A percentile compares a stretch with the other conserved stretches of the same genome.
phyloP scores from a whole-genome alignment of 2,113 vertebrate species.

The Tichodroma muraria region DNA sequence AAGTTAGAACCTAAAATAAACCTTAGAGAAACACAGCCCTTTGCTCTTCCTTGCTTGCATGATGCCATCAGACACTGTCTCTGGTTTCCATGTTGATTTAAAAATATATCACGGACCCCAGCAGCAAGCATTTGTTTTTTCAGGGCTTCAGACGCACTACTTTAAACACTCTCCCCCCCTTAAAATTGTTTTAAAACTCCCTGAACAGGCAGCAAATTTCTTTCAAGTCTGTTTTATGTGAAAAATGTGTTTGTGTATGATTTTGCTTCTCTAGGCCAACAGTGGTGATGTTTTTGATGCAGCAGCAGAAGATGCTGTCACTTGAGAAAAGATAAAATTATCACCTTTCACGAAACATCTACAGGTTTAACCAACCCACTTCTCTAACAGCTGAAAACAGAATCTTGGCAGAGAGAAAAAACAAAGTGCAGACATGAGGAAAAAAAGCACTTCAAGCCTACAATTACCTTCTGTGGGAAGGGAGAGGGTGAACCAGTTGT shows the following conservation, averaged over 20 bases:
- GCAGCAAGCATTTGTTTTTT: not conserved
- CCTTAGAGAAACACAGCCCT: not conserved
- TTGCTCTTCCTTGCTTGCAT: not conserved
- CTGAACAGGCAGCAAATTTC: not conserved
- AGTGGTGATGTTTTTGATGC: slow-evolving; percentile 18
- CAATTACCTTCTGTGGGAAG: not conserved
- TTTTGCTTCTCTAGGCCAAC: slow-evolving; percentile 33
- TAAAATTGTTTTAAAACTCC: not conserved
- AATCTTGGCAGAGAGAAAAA: slow-evolving; percentile 14
- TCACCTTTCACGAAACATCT: slow-evolving; percentile 50
- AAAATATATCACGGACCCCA: not conserved
- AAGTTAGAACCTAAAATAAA: not conserved
- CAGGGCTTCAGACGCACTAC: not conserved
- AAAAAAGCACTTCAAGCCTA: slow-evolving; percentile 24
- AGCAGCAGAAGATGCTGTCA: slow-evolving; percentile 28
- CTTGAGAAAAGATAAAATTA: slow-evolving; percentile 44
- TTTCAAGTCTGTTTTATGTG: slow-evolving; percentile 4
- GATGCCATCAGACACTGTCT: not conserved
- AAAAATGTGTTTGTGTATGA: slow-evolving; percentile 20
- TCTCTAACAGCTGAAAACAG: not conserved
- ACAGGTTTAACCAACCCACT: slow-evolving; percentile 39
- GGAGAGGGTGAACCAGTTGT: not conserved
- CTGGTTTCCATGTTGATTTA: not conserved
- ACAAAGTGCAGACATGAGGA: not conserved
- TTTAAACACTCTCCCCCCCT: not conserved